These are phyloP conservation scores for Diarsia dahlii DNA, from an alignment of 2,888 invertebrate genomes.

Conservation along the genomic window DNA sequence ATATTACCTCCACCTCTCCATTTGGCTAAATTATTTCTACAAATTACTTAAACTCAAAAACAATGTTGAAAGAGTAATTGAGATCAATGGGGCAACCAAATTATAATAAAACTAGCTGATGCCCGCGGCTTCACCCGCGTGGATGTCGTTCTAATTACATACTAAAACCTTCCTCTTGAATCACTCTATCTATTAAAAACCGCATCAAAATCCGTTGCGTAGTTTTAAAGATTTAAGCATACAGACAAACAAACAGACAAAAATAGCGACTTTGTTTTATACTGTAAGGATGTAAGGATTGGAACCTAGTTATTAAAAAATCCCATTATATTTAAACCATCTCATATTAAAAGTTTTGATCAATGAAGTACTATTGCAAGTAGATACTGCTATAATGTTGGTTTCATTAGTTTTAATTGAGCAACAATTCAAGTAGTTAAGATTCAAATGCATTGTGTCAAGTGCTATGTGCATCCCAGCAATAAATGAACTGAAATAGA, in stretches of 20 bases:
- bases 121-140: too few relatives aligned
- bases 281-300: too few relatives aligned
- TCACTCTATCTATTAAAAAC: too few relatives aligned
- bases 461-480: constrained; percentile 2
- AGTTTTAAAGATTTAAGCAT: too few relatives aligned
- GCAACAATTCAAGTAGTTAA: constrained; percentile 9
- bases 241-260: too few relatives aligned
- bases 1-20: too few relatives aligned
- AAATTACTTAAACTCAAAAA: background rate
- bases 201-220: too few relatives aligned
- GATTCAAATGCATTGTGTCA: constrained; percentile 12
- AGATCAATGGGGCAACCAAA: background rate
- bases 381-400: background rate
- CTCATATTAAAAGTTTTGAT: background rate
- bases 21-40: background rate
- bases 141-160: too few relatives aligned
- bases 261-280: too few relatives aligned
- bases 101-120: background rate
- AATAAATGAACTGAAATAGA: constrained; percentile 43
- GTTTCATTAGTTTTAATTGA: background rate
- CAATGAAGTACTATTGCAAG: background rate
- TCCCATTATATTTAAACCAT: background rate
- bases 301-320: background rate
- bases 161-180: too few relatives aligned
- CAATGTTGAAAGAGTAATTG: background rate